Percentiles rank a stretch among this genome's conserved stretches.
These are phyloP conservation scores for Heterohyrax brucei DNA, from an alignment of 2,797 vertebrate species.

Conservation along the genomic window DNA sequence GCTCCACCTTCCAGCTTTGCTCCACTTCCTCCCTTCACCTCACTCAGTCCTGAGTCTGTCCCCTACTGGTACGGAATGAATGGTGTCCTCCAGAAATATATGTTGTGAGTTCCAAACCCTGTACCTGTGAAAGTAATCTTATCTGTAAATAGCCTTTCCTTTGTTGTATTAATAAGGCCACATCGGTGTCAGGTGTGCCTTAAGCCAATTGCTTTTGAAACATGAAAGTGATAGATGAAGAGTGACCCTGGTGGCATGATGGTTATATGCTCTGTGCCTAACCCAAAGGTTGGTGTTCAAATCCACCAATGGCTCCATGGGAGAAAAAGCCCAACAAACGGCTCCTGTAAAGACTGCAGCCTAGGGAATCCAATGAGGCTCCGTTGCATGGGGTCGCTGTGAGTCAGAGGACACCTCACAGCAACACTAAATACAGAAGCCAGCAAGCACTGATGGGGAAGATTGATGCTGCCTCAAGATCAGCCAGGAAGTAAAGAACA, in stretches of 20 bases:
- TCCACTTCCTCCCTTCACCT: not conserved
- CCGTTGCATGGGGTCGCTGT: not conserved
- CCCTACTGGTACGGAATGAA: not conserved
- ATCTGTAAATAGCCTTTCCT: not conserved
- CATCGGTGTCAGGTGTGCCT: too few relatives aligned
- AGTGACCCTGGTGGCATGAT: too few relatives aligned
- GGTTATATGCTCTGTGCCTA: too few relatives aligned
- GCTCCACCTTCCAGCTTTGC: not conserved
- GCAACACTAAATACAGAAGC: not conserved
- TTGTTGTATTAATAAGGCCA: too few relatives aligned
- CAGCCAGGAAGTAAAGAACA: not conserved
- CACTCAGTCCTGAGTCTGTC: rapidly evolving
- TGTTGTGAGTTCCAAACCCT: not conserved
- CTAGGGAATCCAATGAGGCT: not conserved
- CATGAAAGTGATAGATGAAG: too few relatives aligned
- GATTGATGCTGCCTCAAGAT: not conserved
- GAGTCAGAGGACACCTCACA: not conserved
- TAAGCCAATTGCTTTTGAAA: too few relatives aligned
- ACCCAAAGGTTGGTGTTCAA: not conserved
- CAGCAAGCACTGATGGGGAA: not conserved
- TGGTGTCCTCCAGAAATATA: not conserved
- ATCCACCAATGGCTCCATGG: not conserved
- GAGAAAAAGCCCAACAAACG: too few relatives aligned
- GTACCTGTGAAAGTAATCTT: not conserved
- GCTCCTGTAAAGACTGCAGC: not conserved